Percentiles rank a stretch among this genome's conserved stretches.
These are phyloP conservation scores for Apogon talboti DNA, from an alignment of 2,797 vertebrate species.

Conservation along the genomic window DNA sequence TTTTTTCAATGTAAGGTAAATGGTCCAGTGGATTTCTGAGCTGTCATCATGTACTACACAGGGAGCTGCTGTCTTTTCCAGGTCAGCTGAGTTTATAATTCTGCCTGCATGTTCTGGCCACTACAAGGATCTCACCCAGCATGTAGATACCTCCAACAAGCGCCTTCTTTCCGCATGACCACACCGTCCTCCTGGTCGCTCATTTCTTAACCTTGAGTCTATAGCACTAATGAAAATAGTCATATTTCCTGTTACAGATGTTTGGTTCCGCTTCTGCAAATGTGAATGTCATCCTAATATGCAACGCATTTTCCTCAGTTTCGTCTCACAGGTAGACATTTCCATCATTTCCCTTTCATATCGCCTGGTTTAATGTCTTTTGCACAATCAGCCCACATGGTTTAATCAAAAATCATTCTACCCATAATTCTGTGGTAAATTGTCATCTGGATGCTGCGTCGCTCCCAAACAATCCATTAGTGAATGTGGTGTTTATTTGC, in stretches of 20 bases:
- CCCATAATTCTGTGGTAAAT: constrained; percentile 11
- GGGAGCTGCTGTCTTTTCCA: constrained; percentile 18
- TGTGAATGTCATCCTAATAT: too few relatives aligned
- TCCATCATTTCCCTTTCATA: neutral
- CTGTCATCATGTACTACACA: neutral
- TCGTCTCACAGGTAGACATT: too few relatives aligned
- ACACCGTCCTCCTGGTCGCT: neutral
- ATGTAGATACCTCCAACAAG: constrained; percentile 16
- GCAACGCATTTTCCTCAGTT: too few relatives aligned
- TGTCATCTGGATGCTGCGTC: constrained; percentile 9
- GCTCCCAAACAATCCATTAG: constrained; percentile 16
- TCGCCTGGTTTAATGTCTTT: constrained; percentile 11
- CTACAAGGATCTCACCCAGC: constrained; percentile 11
- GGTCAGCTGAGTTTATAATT: constrained; percentile 34
- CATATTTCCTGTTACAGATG: neutral
- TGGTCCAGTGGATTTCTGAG: neutral
- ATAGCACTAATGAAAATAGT: neutral
- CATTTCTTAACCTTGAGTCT: neutral
- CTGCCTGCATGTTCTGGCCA: constrained; percentile 11
- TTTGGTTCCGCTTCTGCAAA: neutral
- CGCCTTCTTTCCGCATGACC: constrained; percentile 29
- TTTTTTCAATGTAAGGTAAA: neutral
- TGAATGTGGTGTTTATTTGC: neutral
- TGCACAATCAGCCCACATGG: constrained; percentile 1
- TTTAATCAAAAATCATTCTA: constrained; percentile 14